phyloP scores from a whole-genome alignment of 35 echinoderm and acorn worm genomes.

The Heliocidaris tuberculata region DNA sequence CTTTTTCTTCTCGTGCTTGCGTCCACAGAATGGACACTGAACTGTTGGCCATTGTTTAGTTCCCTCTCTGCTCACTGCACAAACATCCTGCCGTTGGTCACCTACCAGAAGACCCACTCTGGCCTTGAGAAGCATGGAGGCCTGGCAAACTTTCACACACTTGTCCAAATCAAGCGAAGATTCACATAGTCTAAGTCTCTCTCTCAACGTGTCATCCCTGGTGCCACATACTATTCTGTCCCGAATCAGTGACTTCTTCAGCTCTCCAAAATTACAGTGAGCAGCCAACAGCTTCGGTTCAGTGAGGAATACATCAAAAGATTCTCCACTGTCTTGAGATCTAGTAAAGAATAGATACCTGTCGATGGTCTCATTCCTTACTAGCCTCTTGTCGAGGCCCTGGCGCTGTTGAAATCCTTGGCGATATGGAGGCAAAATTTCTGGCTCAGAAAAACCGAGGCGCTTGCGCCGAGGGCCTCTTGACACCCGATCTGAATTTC shows the following conservation, averaged over 20 bases:
- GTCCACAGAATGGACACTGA: conserved; percentile 63
- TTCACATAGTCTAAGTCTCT: conserved; percentile 60
- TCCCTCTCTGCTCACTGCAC: conserved; percentile 4
- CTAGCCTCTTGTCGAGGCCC: too few species aligned
- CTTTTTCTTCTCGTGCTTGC: conserved; percentile 10
- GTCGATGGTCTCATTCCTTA: conserved; percentile 35
- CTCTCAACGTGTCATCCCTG: conserved; percentile 27
- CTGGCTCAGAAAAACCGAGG: too few species aligned
- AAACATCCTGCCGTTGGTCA: neutral
- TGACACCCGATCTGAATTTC: neutral
- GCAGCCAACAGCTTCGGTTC: conserved; percentile 52
- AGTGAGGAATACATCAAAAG: conserved; percentile 52
- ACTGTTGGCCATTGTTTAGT: neutral
- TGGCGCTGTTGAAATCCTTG: too few species aligned
- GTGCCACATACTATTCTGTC: conserved; percentile 68
- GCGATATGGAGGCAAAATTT: too few species aligned
- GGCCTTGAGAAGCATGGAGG: conserved; percentile 24
- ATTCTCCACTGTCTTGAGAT: conserved; percentile 52
- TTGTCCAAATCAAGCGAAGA: conserved; percentile 46
- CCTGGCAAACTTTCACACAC: conserved; percentile 41
- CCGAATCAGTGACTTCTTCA: conserved; percentile 57
- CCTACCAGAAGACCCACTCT: conserved; percentile 28
- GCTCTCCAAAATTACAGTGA: conserved; percentile 57
- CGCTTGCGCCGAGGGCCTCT: conserved; percentile 26
- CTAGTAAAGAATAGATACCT: conserved; percentile 37